A percentile compares a stretch with the other conserved stretches of the same genome.
phyloP scores from a whole-genome alignment of 2,888 invertebrate species.

The Ditylenchus weischeri region DNA sequence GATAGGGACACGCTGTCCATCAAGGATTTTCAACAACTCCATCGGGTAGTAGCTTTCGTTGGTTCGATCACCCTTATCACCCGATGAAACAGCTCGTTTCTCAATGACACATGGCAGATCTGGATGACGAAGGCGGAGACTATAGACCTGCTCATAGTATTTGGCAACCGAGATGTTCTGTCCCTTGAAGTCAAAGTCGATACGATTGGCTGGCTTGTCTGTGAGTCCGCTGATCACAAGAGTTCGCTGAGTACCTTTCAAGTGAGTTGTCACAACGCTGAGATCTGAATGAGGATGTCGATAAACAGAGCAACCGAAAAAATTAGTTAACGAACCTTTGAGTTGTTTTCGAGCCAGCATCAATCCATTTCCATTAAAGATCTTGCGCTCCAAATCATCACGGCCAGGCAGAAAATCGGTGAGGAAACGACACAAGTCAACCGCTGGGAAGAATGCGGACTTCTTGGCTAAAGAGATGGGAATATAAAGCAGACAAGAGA shows the following conservation, averaged over 20 bases:
- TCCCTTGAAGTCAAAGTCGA: slow-evolving; percentile 16
- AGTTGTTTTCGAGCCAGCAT: not conserved
- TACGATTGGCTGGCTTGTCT: slow-evolving; percentile 5
- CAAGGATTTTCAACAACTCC: slow-evolving; percentile 26
- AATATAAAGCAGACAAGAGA: not conserved
- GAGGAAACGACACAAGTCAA: slow-evolving; percentile 9
- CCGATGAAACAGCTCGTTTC: not conserved
- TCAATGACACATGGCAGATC: slow-evolving; percentile 28
- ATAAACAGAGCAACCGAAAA: not conserved
- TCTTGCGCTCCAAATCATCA: not conserved
- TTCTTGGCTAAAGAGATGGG: slow-evolving; percentile 17
- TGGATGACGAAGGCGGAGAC: slow-evolving; percentile 17
- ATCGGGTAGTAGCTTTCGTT: slow-evolving; percentile 27
- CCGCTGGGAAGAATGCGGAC: slow-evolving; percentile 25
- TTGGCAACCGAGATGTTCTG: slow-evolving; percentile 15
- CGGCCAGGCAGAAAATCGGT: slow-evolving; percentile 4
- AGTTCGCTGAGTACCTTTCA: not conserved
- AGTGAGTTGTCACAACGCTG: slow-evolving; percentile 10
- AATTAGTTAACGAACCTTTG: slow-evolving; percentile 4
- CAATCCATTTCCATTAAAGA: not conserved
- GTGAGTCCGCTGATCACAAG: slow-evolving; percentile 19
- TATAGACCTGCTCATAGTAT: slow-evolving; percentile 19
- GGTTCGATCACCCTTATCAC: not conserved
- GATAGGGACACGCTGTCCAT: slow-evolving; percentile 31
- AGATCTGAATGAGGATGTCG: not conserved